Conservation (phyloP, 64 coral and sea anemone genomes). For the Dendronephthya gigantea region DNA sequence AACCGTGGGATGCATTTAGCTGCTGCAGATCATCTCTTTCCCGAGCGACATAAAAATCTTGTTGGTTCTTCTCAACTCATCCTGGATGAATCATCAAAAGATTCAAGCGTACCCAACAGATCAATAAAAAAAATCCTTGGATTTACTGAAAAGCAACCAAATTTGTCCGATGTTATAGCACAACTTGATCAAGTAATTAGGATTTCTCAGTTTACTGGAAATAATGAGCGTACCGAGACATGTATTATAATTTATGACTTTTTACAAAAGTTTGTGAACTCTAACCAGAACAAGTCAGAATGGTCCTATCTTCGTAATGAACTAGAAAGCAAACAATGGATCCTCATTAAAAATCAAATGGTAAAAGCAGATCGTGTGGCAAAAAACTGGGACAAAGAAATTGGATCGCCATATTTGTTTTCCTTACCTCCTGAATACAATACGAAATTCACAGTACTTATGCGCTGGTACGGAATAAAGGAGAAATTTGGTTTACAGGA, state of each 20-base stretch:
- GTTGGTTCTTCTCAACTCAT: slow-evolving; percentile 46
- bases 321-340: neutral
- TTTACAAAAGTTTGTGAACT: neutral
- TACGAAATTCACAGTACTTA: neutral
- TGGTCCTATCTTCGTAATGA: neutral
- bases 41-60: neutral
- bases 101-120: neutral
- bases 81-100: slow-evolving; percentile 16
- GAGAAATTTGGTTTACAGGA: neutral
- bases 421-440: neutral
- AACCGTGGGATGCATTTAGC: slow-evolving; percentile 15
- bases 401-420: neutral
- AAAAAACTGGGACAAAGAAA: neutral
- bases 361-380: neutral
- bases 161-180: neutral
- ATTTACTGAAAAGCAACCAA: neutral
- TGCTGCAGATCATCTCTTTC: slow-evolving; percentile 38
- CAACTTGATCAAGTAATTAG: neutral
- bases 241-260: neutral
- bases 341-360: neutral
- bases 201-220: neutral
- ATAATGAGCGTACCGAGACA: neutral
- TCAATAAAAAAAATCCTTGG: neutral
- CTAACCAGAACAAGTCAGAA: neutral
- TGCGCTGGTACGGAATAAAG: neutral